A percentile compares a stretch with the other conserved stretches of the same genome.
These are phyloP conservation scores for Connochaetes taurinus DNA, from an alignment of 2,113 vertebrate species.

Conservation along the genomic window DNA sequence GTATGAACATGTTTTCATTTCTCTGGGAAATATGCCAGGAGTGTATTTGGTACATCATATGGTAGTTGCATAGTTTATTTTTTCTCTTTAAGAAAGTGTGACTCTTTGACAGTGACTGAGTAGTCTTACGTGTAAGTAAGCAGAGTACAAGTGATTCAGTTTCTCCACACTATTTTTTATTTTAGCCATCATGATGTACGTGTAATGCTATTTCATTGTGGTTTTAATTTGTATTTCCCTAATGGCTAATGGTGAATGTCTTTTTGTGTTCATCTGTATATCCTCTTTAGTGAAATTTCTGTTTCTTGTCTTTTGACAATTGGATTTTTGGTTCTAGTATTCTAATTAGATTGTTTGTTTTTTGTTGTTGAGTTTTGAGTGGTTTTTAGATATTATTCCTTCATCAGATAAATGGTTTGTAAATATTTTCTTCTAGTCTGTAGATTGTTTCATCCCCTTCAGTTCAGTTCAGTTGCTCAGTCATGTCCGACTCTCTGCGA, in stretches of 20 bases:
- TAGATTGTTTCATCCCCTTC: conserved; percentile 1
- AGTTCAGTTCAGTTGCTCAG: too few relatives aligned
- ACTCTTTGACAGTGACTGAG: neutral
- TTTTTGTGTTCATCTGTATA: neutral
- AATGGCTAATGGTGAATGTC: neutral
- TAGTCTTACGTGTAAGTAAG: neutral
- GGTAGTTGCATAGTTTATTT: neutral
- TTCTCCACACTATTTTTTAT: neutral
- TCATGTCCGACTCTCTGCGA: too few relatives aligned
- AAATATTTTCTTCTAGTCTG: neutral
- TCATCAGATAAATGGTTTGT: neutral
- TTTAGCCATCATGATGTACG: neutral
- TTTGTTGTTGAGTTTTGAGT: neutral
- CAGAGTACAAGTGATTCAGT: neutral
- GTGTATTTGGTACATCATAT: neutral
- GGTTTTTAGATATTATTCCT: neutral
- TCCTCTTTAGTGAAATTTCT: neutral
- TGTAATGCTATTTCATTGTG: neutral
- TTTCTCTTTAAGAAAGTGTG: neutral
- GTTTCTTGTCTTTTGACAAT: neutral
- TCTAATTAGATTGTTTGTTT: neutral
- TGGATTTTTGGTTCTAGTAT: neutral
- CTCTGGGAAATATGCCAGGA: neutral
- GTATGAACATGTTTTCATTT: neutral
- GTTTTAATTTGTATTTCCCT: conserved; percentile 6